A percentile compares a stretch with the other conserved stretches of the same genome.
Conservation (phyloP, 2,113 vertebrate genomes). For the Limnothrissa miodon region DNA sequence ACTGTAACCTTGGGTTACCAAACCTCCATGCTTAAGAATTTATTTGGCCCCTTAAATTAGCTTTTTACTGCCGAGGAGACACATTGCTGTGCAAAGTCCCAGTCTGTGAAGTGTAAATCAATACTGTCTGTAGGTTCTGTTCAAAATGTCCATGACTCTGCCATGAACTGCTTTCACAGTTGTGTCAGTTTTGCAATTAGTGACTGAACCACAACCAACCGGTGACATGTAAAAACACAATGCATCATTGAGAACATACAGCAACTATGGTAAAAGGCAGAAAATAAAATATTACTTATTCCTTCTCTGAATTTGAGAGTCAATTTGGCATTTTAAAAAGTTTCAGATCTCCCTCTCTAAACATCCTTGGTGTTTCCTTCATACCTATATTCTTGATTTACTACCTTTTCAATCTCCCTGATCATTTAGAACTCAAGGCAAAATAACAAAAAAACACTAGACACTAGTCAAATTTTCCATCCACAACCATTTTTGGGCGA, state of each 20-base stretch:
- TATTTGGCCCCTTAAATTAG: not conserved
- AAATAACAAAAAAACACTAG: not conserved
- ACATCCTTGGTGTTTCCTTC: not conserved
- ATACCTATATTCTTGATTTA: not conserved
- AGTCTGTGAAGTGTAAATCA: not conserved
- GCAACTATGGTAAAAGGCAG: not conserved
- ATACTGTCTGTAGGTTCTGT: not conserved
- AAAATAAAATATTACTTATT: not conserved
- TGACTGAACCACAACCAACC: not conserved
- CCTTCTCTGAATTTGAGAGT: not conserved
- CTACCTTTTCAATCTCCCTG: not conserved
- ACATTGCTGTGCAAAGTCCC: not conserved
- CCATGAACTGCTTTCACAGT: not conserved
- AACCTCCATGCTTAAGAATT: not conserved
- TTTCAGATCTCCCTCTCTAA: not conserved
- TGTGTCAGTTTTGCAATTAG: not conserved
- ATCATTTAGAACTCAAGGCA: not conserved
- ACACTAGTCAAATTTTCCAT: not conserved
- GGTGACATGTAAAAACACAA: not conserved
- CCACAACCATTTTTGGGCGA: not conserved
- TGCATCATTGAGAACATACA: not conserved
- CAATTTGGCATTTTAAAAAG: not conserved
- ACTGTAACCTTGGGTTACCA: not conserved
- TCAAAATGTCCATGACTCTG: conserved; percentile 6
- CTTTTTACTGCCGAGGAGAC: not conserved